Conservation (phyloP, 2,113 vertebrate species). For the Coptodon bakossiorum region DNA sequence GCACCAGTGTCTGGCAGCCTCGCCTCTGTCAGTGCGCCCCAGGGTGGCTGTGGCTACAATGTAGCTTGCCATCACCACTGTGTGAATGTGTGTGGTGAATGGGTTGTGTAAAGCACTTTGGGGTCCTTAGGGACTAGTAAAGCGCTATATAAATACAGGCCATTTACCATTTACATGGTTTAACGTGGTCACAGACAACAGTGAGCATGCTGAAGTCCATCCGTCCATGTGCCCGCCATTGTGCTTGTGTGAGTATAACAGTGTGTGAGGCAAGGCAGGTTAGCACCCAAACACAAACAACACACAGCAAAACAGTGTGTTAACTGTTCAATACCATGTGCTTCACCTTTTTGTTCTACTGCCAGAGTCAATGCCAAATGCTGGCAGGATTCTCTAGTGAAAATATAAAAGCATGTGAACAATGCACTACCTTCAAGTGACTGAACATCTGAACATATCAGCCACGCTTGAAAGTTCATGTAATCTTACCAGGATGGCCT, state of each 20-base stretch:
- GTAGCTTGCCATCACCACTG: too few relatives aligned
- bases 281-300: too few relatives aligned
- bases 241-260: neutral
- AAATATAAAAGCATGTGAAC: neutral
- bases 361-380: neutral
- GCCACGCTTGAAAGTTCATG: neutral
- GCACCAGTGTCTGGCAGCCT: too few relatives aligned
- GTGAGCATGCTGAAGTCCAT: slow-evolving; percentile 6
- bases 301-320: neutral
- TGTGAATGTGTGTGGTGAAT: too few relatives aligned
- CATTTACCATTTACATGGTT: too few relatives aligned
- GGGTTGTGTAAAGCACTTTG: too few relatives aligned
- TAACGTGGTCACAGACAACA: slow-evolving; percentile 6
- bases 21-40: too few relatives aligned
- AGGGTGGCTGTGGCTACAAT: too few relatives aligned
- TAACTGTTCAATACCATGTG: neutral
- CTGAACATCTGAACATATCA: neutral
- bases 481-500: neutral
- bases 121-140: too few relatives aligned
- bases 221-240: neutral
- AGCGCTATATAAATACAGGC: too few relatives aligned
- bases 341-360: neutral
- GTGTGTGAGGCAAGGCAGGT: too few relatives aligned
- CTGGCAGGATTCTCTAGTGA: neutral
- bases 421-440: neutral